A percentile compares a stretch with the other conserved stretches of the same genome.
phyloP scores from a whole-genome alignment of 2,113 vertebrate genomes.

The Cinclus cinclus region DNA sequence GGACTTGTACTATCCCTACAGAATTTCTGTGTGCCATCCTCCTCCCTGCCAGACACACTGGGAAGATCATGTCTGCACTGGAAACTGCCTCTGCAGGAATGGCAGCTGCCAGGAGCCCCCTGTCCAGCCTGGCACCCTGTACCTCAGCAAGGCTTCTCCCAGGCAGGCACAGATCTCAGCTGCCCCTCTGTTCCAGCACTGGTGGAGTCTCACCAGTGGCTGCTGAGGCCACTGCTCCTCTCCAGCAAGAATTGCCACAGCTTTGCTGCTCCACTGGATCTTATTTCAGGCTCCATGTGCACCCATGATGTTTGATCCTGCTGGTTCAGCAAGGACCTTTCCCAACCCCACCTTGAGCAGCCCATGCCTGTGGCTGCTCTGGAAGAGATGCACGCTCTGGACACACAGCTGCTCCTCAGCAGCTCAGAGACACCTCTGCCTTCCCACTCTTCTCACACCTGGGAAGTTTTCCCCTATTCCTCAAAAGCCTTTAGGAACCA shows the following conservation, averaged over 20 bases:
- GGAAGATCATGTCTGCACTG: background rate
- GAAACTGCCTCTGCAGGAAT: background rate
- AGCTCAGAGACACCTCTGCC: background rate
- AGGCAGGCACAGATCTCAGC: accelerated
- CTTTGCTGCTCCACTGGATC: background rate
- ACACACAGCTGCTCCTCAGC: background rate
- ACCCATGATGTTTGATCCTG: background rate
- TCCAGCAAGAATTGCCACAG: background rate
- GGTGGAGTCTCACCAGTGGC: background rate
- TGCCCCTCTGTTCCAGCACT: background rate
- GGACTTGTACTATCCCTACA: background rate
- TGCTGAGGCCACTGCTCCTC: background rate
- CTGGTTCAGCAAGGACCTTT: background rate
- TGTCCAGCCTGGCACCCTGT: background rate
- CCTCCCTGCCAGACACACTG: background rate
- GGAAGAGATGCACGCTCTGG: background rate
- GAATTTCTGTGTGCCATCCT: background rate
- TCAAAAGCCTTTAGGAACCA: background rate
- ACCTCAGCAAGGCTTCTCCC: background rate
- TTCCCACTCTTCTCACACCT: background rate
- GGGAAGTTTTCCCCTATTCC: background rate
- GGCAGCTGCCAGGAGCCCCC: background rate
- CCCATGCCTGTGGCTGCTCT: background rate
- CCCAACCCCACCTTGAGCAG: background rate
- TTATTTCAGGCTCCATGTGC: background rate